Evolutionary conservation across 2,113 vertebrate genomes (phyloP), one percentile per base, ranked within the genome.

Genomic region (Gadus macrocephalus): DNA sequence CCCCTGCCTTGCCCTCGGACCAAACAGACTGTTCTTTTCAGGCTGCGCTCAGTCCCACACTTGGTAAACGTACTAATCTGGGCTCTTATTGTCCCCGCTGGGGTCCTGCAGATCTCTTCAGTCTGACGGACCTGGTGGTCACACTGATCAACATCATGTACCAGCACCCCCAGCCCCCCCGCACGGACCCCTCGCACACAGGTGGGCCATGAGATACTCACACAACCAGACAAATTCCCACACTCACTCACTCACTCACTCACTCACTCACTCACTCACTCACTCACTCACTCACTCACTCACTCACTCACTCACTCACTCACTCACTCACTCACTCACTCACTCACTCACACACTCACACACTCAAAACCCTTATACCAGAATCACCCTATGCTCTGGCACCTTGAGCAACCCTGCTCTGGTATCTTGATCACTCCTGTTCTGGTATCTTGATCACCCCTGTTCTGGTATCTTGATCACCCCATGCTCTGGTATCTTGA

Each of bases 91-190:
- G 49, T 35, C 53, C 53, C 17, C 7, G 55, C 28, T 17, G 58
- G 22, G 72, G 70, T 81, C 53, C 81, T 78, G 73, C 87, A 91
- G 95, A 94, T 83, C 85, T 83, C 1, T 66, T 98, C 15, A 91
- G 90, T 27, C 58, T 97, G 77, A 92, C 89, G 0, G 92, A 96
- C 80, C 75, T 98, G 63, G 75, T 99, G 38, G 91, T 96, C 78
- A 88, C 94, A 65, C 93, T 98, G 84, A 93, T 79, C 49, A 88
- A 84, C 38, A 92, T 96, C 81, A 91, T 96, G 89, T 95, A 93
- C 89, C 93, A 86, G 64, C 93, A 94, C 74, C 93, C 95, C 53
- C 87, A 86, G 78, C 83, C 89, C 42, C 72, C 84, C 65, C 72
- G 28, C 56, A 25, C 66, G 4, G 76, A 86, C 64, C 2, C 67